Conservation (phyloP, 2,888 invertebrate species). For the Drosophila kanekoi region DNA sequence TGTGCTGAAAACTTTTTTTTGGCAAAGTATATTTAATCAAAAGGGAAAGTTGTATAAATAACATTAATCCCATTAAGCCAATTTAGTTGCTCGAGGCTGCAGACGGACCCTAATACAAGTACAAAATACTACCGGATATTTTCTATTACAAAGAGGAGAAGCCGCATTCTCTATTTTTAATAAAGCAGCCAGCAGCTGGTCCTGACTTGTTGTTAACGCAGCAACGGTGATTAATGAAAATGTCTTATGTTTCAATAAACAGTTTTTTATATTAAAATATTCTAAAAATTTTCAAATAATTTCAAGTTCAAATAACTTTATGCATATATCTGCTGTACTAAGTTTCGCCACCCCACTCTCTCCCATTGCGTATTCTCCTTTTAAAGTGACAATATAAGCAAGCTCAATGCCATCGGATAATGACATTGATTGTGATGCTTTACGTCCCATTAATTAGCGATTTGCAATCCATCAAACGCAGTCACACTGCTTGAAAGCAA, state of each 20-base stretch:
- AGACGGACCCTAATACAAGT: conserved; percentile 1
- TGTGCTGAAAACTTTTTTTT: conserved; percentile 8
- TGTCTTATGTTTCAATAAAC: too few species aligned
- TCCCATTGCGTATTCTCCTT: conserved; percentile 8
- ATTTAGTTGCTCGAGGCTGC: conserved; percentile 49
- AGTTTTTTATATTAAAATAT: too few species aligned
- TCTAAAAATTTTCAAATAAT: too few species aligned
- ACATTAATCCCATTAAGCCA: conserved; percentile 64
- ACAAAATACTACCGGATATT: conserved; percentile 4
- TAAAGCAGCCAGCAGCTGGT: too few species aligned
- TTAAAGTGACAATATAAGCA: conserved; percentile 73
- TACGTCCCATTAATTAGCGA: conserved; percentile 17
- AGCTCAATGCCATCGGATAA: conserved; percentile 64
- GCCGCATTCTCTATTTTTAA: too few species aligned
- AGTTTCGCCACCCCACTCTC: background rate
- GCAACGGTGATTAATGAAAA: too few species aligned
- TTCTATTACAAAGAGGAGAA: too few species aligned
- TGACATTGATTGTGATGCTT: conserved; percentile 67
- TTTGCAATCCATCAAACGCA: conserved; percentile 71
- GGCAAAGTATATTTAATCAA: conserved; percentile 31
- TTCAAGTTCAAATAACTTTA: too few species aligned
- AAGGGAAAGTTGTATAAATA: conserved; percentile 53
- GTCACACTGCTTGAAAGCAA: conserved; percentile 13
- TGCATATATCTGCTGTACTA: conserved; percentile 7
- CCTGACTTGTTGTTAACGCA: too few species aligned